Evolutionary conservation across 2,888 invertebrate species (phyloP).

Genomic region (Drosophila paucipuncta): DNA sequence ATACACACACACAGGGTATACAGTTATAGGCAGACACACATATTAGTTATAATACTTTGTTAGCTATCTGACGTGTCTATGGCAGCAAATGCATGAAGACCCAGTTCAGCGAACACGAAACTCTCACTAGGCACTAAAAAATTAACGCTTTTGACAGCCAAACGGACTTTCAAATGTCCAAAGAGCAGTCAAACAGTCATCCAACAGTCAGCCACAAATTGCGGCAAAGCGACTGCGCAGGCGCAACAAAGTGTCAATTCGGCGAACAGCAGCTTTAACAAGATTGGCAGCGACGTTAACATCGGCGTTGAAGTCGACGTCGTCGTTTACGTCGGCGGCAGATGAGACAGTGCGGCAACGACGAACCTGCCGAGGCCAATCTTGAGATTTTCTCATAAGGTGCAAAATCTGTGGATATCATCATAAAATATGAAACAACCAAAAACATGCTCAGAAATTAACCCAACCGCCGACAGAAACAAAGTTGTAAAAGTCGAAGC

Average conservation of each 20-base stretch:
- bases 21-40: conserved; percentile 10
- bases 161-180: conserved; percentile 79
- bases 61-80: conserved; percentile 42
- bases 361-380: conserved; percentile 33
- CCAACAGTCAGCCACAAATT: conserved; percentile 39
- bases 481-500: conserved; percentile 52
- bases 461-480: conserved; percentile 56
- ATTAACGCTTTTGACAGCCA: conserved; percentile 81
- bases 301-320: conserved; percentile 22
- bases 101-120: conserved; percentile 55
- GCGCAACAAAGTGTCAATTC: conserved; percentile 80
- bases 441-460: conserved; percentile 71
- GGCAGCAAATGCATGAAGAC: conserved; percentile 53
- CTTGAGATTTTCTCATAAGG: conserved; percentile 78
- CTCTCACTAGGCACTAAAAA: conserved; percentile 81
- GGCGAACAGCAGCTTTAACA: conserved; percentile 71
- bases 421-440: conserved; percentile 66
- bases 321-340: conserved; percentile 20
- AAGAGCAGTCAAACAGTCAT: conserved; percentile 44
- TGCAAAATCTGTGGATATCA: conserved; percentile 78
- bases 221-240: conserved; percentile 53
- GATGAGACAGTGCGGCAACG: conserved; percentile 37
- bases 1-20: conserved; percentile 8
- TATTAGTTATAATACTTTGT: conserved; percentile 30
- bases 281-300: conserved; percentile 68